Conservation (phyloP, 92 coral and sea anemone genomes). For the Umimayanthus chanpuru region DNA sequence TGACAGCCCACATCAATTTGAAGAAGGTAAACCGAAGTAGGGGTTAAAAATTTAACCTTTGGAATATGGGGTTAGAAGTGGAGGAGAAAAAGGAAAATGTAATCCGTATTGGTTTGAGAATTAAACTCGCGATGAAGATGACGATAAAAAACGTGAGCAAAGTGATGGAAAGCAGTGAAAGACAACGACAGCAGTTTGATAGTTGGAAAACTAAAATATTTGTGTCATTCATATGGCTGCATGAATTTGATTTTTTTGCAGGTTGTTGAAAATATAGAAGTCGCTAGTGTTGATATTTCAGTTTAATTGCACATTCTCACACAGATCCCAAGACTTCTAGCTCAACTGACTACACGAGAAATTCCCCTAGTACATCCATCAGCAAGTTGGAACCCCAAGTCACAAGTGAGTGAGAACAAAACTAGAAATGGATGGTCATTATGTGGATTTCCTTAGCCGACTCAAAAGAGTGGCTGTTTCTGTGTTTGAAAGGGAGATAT, state of each 20-base stretch:
- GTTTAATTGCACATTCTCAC: not conserved
- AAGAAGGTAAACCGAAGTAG: no score
- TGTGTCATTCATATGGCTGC: not conserved
- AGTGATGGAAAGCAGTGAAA: not conserved
- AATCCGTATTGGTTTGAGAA: not conserved
- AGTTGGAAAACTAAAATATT: no score
- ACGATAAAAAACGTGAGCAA: not conserved
- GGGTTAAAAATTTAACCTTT: no score
- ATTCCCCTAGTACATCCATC: constrained; percentile 80
- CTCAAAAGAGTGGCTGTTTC: no score
- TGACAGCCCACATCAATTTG: no score
- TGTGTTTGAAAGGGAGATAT: no score
- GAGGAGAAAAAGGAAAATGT: not conserved
- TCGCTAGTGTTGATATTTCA: not conserved
- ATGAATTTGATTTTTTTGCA: not conserved
- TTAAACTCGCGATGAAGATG: not conserved
- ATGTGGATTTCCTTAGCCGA: not conserved
- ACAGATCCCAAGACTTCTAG: constrained; percentile 84
- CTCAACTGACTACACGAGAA: constrained; percentile 75
- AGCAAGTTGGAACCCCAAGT: constrained; percentile 83
- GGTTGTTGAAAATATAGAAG: not conserved
- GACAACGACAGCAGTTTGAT: not conserved
- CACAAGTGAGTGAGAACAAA: constrained; percentile 71
- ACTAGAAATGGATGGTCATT: not conserved
- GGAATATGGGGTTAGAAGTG: not conserved